These are phyloP conservation scores for Epizoanthus fatuus DNA, from an alignment of 92 coral and sea anemone genomes.

Conservation along the genomic window DNA sequence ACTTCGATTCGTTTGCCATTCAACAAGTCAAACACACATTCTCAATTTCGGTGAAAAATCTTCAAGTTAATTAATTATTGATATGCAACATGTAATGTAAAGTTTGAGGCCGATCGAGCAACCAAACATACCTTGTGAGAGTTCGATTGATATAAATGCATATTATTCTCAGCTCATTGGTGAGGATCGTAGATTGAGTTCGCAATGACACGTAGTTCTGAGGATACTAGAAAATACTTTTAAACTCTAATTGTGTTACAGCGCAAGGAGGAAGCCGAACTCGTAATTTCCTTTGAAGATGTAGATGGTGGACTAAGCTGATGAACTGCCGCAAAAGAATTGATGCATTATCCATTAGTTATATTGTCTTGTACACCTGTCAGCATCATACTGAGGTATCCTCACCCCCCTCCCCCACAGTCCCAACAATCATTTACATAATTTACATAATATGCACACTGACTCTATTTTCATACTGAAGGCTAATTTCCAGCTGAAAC, in stretches of 20 bases:
- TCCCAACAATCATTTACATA: not conserved
- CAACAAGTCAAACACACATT: not conserved
- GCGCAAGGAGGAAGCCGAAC: not conserved
- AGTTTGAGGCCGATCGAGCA: constrained; percentile 6
- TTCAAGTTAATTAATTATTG: constrained; percentile 20
- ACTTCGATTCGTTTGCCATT: too few relatives aligned
- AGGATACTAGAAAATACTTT: not conserved
- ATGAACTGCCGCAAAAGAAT: constrained; percentile 25
- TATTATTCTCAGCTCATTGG: not conserved
- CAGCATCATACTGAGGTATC: not conserved
- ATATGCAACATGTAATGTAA: constrained; percentile 4
- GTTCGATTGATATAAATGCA: not conserved
- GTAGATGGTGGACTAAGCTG: not conserved
- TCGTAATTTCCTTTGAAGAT: constrained; percentile 15
- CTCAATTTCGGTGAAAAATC: not conserved
- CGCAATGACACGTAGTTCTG: not conserved
- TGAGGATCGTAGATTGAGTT: not conserved
- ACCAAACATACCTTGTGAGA: constrained; percentile 26
- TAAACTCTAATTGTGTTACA: not conserved
- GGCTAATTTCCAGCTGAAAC: not conserved
- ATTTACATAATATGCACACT: constrained; percentile 14
- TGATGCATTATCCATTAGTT: not conserved
- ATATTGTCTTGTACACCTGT: constrained; percentile 24
- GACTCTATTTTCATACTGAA: not conserved
- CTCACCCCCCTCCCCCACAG: constrained; percentile 14